Evolutionary conservation across 2,113 vertebrate genomes (phyloP).

Genomic region (Atrichornis clamosus): DNA sequence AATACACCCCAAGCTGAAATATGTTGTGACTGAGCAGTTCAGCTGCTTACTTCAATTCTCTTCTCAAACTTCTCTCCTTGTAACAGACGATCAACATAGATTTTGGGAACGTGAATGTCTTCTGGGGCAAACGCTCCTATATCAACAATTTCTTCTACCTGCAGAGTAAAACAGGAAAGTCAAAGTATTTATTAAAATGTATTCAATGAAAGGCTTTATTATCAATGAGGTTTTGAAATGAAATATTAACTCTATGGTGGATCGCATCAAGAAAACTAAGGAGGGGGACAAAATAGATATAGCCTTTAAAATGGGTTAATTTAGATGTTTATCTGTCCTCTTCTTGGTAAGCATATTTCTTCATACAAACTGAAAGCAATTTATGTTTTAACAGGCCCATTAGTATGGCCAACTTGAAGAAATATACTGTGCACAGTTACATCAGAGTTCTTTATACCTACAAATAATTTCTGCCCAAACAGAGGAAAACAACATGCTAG

Average conservation of each 20-base stretch:
- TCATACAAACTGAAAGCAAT: neutral
- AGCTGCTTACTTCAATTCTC: slow-evolving; percentile 88
- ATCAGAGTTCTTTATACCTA: neutral
- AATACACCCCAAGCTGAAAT: neutral
- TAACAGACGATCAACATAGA: slow-evolving; percentile 93
- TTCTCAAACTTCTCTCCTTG: slow-evolving; percentile 88
- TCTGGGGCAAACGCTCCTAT: slow-evolving; percentile 89
- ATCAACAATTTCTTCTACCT: slow-evolving; percentile 98
- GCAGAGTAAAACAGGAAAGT: neutral
- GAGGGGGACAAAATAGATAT: neutral
- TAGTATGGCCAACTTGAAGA: neutral
- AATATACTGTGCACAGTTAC: neutral
- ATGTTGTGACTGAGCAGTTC: neutral
- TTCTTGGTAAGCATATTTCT: neutral
- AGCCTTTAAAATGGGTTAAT: neutral
- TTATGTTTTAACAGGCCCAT: neutral
- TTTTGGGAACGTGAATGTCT: slow-evolving; percentile 94
- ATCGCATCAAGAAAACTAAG: neutral
- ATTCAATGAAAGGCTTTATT: neutral
- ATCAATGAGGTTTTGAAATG: neutral
- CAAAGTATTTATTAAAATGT: neutral
- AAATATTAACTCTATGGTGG: neutral
- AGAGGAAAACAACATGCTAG: neutral
- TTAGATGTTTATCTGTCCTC: neutral
- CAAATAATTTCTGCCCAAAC: neutral